Conservation (phyloP, 2,113 vertebrate genomes). For the Proterorhinus semilunaris region DNA sequence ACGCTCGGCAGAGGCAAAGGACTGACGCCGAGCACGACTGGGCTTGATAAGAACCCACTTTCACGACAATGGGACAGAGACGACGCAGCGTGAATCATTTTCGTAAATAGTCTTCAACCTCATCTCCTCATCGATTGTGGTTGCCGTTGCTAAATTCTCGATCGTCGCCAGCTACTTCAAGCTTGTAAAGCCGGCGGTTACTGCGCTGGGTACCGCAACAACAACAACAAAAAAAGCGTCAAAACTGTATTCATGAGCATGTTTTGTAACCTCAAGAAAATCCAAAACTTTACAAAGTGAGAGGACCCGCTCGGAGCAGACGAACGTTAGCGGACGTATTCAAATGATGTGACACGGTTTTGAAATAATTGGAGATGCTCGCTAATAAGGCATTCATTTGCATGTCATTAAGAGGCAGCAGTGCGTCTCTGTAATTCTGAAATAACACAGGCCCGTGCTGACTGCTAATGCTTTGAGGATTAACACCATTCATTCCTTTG, state of each 20-base stretch:
- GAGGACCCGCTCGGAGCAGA: not conserved
- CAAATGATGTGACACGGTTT: slow-evolving; percentile 5
- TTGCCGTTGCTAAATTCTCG: no score
- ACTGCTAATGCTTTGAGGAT: slow-evolving; percentile 4
- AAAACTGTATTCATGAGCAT: not conserved
- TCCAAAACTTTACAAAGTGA: slow-evolving; percentile 1
- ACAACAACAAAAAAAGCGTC: not conserved
- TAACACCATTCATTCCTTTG: slow-evolving; percentile 13
- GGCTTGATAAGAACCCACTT: not conserved
- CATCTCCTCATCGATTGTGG: not conserved
- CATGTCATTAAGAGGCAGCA: slow-evolving; percentile 12
- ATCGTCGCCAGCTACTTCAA: no score
- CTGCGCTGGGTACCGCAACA: no score
- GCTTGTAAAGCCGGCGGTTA: no score
- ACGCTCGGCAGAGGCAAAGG: slow-evolving; percentile 3
- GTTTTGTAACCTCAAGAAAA: not conserved
- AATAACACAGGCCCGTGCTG: not conserved
- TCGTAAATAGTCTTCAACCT: not conserved
- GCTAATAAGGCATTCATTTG: slow-evolving; percentile 14
- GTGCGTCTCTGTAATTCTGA: slow-evolving; percentile 10
- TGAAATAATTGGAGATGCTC: slow-evolving; percentile 13
- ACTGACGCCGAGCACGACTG: not conserved
- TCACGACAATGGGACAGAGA: not conserved
- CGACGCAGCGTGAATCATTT: not conserved
- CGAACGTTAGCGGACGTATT: not conserved